Evolutionary conservation across 2,113 vertebrate species (phyloP).

Genomic region (Rhabdornis inornatus): DNA sequence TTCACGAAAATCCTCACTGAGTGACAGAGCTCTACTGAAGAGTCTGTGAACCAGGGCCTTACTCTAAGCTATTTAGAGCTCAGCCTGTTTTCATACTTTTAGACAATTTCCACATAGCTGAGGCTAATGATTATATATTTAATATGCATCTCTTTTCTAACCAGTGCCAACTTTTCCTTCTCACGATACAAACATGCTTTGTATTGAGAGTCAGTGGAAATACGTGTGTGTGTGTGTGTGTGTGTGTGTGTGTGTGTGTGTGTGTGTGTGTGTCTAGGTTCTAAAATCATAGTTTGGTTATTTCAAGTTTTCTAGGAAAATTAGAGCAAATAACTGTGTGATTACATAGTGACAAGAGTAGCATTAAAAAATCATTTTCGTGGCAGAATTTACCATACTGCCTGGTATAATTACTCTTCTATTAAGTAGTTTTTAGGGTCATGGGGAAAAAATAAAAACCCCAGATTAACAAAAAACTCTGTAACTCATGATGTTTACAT

Average conservation of each 20-base stretch:
- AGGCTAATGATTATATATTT: background rate
- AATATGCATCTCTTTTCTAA: background rate
- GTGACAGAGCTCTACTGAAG: background rate
- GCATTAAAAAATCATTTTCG: background rate
- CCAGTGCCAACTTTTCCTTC: background rate
- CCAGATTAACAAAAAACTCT: background rate
- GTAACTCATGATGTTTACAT: slow-evolving; percentile 6
- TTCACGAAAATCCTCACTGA: background rate
- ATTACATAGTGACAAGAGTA: background rate
- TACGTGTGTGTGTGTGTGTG: background rate
- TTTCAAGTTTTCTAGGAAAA: background rate
- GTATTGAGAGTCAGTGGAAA: background rate
- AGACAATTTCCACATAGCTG: background rate
- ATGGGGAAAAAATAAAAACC: background rate
- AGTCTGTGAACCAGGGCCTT: background rate
- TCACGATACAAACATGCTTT: rapidly evolving
- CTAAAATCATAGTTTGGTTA: background rate
- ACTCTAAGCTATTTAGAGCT: background rate
- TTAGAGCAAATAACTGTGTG: background rate
- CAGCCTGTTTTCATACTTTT: background rate
- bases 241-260: background rate
- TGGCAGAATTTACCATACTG: background rate
- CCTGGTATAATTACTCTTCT: background rate
- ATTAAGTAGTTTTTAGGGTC: background rate
- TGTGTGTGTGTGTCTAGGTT: background rate